These are phyloP conservation scores for Carterocephalus palaemon DNA, from an alignment of 2,888 invertebrate genomes.

Conservation along the genomic window DNA sequence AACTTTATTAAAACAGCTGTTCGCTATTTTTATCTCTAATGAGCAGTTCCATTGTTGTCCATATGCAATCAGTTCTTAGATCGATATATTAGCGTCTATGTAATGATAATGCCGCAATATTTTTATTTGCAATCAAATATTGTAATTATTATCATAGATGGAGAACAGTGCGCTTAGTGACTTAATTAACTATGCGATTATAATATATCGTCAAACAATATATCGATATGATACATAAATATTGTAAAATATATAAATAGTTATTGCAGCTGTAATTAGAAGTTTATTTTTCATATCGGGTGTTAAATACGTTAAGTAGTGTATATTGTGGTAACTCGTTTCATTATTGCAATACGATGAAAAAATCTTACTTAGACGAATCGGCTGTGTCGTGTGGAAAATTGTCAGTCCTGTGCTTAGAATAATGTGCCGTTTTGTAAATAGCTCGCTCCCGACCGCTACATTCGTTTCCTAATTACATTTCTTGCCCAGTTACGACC, in stretches of 20 bases:
- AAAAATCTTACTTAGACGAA: slow-evolving; percentile 60
- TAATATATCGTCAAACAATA: slow-evolving; percentile 55
- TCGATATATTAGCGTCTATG: slow-evolving; percentile 34
- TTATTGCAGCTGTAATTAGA: slow-evolving; percentile 79
- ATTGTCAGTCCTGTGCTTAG: slow-evolving; percentile 69
- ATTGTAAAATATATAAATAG: slow-evolving; percentile 78
- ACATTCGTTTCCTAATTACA: slow-evolving; percentile 29
- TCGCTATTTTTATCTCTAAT: slow-evolving; percentile 65
- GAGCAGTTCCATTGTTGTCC: slow-evolving; percentile 40
- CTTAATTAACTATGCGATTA: slow-evolving; percentile 56
- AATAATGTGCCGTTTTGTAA: slow-evolving; percentile 51
- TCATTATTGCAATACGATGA: slow-evolving; percentile 64
- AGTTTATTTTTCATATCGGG: slow-evolving; percentile 79
- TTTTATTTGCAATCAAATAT: slow-evolving; percentile 59
- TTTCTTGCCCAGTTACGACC: slow-evolving; percentile 41
- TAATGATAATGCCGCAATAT: slow-evolving; percentile 44
- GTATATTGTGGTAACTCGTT: slow-evolving; percentile 70
- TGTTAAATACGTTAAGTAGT: slow-evolving; percentile 77
- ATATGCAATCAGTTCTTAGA: slow-evolving; percentile 26
- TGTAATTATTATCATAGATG: slow-evolving; percentile 50
- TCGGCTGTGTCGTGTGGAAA: slow-evolving; percentile 76
- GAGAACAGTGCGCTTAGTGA: slow-evolving; percentile 71
- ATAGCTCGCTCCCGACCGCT: slow-evolving; percentile 44
- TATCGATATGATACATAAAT: slow-evolving; percentile 47
- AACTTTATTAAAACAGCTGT: slow-evolving; percentile 48